Evolutionary conservation across 1,140 invertebrate genomes (phyloP), one percentile per base, ranked within the genome.

Genomic region (Notospermus geniculatus): DNA sequence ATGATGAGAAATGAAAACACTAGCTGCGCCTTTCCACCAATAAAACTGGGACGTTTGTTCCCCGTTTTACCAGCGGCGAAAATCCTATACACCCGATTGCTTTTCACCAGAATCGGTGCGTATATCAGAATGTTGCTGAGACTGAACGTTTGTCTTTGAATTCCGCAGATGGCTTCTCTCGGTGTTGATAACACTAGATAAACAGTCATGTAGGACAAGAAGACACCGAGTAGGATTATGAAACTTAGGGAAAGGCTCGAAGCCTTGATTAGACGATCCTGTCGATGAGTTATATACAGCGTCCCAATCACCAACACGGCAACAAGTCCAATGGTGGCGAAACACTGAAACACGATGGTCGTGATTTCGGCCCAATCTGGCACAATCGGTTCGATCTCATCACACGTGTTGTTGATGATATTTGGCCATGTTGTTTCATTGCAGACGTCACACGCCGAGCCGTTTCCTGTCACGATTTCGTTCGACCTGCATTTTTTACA

Each of bases 41-140:
- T 50, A 50, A 23, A n/a, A 9, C n/a, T 50, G 19, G 25, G 46
- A 4, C 25, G 4, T n/a, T 19, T 23, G 46, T 23, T 50, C 4
- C 46, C 46, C 9, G 4, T 5, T 50, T 50, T 50, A 5, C 46
- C 46, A 7, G 46, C 46, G 5, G 19, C 9, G 25, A 50, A 50
- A 27, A 50, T 50, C 5, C 46, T 5, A n/a, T 50, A 50, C 5
- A 50, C n/a, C 19, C 46, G 46, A 9, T 19, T 50, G 25, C 46
- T 50, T 27, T 50, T 50, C 4, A 50, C n/a, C 46, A 50, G n/a
- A 50, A 50, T 19, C 4, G 46, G 46, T 19, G 46, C 25, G 25
- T 50, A 50, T 4, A 50, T 27, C 5, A 50, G 19, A 23, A 27
- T 50, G n/a, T 7, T 7, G 19, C 19, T 19, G 5, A 5, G 9